Evolutionary conservation across 1,140 invertebrate genomes (phyloP), one percentile per base, ranked within the genome.

Genomic region (Harpegnathos saltator): DNA sequence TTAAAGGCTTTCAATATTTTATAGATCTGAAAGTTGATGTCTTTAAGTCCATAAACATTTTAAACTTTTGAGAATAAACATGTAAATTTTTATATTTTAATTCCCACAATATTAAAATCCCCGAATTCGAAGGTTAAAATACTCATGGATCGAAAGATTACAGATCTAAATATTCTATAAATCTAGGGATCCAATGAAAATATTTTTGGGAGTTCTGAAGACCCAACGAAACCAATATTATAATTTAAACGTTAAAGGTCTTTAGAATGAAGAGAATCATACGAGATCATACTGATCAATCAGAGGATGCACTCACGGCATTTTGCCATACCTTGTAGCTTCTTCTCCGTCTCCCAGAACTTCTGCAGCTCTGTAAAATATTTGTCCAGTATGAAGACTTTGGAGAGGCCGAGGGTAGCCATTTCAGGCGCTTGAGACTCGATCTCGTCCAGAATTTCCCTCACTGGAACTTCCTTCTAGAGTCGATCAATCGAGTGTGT

Each of bases 341-440:
- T 98, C 95, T 98, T 98, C 94, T 98, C 98, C 71, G 98, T 98
- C 95, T 99, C 98, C 98, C 98, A 98, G 95, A 98, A 98, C 95
- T 98, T 98, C 94, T 98, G 98, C 94, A 98, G 95, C 95, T 98
- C 98, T 84, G 97, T 98, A 94, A 99, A 99, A 95, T 99, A 99
- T 94, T 98, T 99, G 96, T 99, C 98, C 95, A 99, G 96, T 94
- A 99, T 98, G 96, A 98, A 99, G 93, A 98, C 98, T 96, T 99
- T 99, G 91, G 97, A 98, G 86, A 98, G 96, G 95, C 98, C 98
- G 94, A 98, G 95, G 93, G 98, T 98, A 96, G 97, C 97, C 97
- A 98, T 98, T 90, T 95, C 92, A 90, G 83, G 69, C 69, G 78
- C 69, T 89, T 78, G 78, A 26, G 66, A 66, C 83, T 91, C 86